Conservation (phyloP, 2,888 invertebrate species). For the Falcaria lacertinaria region DNA sequence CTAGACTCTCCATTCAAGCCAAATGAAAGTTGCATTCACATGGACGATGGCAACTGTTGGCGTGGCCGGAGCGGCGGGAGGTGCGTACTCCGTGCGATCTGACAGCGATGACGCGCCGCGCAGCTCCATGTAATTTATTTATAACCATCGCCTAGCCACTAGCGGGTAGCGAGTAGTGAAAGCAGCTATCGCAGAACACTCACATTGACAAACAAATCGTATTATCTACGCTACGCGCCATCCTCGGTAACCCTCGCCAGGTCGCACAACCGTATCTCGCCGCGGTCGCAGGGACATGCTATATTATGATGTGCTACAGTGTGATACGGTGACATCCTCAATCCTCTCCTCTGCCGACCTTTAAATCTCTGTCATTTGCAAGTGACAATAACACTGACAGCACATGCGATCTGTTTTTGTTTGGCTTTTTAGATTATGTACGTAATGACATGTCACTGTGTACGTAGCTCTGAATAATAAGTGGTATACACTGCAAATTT, state of each 20-base stretch:
- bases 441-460: no score
- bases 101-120: slow-evolving; percentile 35
- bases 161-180: slow-evolving; percentile 8
- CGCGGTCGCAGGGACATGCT: slow-evolving; percentile 4
- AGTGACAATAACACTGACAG: slow-evolving; percentile 21
- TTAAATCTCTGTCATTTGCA: slow-evolving; percentile 31
- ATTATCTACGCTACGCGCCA: slow-evolving; percentile 39
- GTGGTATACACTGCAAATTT: no score
- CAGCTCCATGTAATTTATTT: slow-evolving; percentile 55
- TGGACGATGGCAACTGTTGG: slow-evolving; percentile 49
- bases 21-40: slow-evolving; percentile 34
- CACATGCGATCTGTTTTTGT: slow-evolving; percentile 11
- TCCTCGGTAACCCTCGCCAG: no score
- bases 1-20: slow-evolving; percentile 6
- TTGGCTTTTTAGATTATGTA: background rate
- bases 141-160: slow-evolving; percentile 40
- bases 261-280: slow-evolving; percentile 16
- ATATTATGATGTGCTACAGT: background rate
- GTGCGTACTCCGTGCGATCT: slow-evolving; percentile 32
- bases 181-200: slow-evolving; percentile 35
- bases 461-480: no score
- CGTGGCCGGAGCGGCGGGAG: slow-evolving; percentile 12
- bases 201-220: slow-evolving; percentile 69
- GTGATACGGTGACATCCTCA: slow-evolving; percentile 10
- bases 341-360: slow-evolving; percentile 42